Base-by-base conservation (phyloP, 2,797 vertebrate species). In the Euthynnus affinis region DNA sequence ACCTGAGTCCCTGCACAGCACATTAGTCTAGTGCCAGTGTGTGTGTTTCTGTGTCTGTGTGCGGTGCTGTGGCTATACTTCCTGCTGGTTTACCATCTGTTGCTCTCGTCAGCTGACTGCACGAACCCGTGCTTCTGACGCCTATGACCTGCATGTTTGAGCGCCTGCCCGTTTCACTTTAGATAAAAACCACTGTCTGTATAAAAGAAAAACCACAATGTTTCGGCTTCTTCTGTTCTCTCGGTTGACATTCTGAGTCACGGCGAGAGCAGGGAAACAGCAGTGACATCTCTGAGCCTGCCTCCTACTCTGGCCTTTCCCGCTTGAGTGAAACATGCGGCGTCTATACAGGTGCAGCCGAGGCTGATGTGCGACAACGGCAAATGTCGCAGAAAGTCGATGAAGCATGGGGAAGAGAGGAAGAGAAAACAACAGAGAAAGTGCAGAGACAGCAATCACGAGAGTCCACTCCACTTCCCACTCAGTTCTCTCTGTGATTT, bases 61-160 rank as follows among this genome's bases (percentile, higher is more conserved):
- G 60, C 51, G 46, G 7, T 56, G 18, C 53, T 62, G 71, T 70
- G 80, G 56, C 75, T 64, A 48, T 9, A 77, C 87, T 85, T 90
- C 91, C 89, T 87, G 89, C 93, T 89, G 91, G 27, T 89, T 83
- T 22, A 29, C 92, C 92, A 91, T 94, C 92, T 93, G 93, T 90
- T 90, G 87, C 87, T 67, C 49, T 76, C 23, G 25, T 91, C 91
- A 92, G 90, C 86, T 92, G 92, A 92, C 85, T 83, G 83, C 78
- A 78, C 78, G 84, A 91, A 88, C 88, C 65, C 61, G 81, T 75
- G 87, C 84, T 46, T 76, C 68, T 82, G 82, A 86, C 42, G 65
- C 83, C 83, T 80, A 73, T 87, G 89, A 92, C 84, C 82, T 76
- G 76, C 8, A 9, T 71, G 49, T 57, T 58, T 74, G 74, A 1